These are phyloP conservation scores for Cyrtorhinus lividipennis DNA, from an alignment of 1,140 invertebrate genomes.

Conservation along the genomic window DNA sequence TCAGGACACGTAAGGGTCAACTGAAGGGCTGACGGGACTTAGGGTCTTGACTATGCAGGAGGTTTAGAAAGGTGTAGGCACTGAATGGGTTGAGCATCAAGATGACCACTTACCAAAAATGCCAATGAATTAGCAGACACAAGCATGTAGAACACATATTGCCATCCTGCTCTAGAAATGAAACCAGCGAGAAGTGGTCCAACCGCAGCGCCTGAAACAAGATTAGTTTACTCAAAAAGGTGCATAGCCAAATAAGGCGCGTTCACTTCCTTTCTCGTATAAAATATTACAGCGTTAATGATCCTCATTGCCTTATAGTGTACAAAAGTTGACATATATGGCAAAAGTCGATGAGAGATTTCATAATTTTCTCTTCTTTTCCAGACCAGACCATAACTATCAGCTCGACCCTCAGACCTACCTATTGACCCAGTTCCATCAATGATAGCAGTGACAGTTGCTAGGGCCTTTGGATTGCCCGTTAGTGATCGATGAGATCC, in stretches of 20 bases:
- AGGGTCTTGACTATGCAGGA: no score
- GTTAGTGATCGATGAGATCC: conserved; percentile 74
- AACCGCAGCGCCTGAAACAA: conserved; percentile 59
- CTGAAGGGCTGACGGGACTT: no score
- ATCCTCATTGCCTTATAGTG: not conserved
- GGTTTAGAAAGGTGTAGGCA: no score
- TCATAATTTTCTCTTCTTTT: not conserved
- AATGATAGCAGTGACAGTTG: conserved; percentile 92
- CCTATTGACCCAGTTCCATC: conserved; percentile 89
- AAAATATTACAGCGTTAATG: not conserved
- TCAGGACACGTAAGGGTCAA: no score
- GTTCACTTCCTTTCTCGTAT: no score
- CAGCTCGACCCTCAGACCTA: conserved; percentile 28
- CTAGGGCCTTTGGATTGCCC: conserved; percentile 75
- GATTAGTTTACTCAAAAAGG: no score
- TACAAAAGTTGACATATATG: not conserved
- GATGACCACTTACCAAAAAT: conserved; percentile 43
- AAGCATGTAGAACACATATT: conserved; percentile 83
- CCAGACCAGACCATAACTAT: not conserved
- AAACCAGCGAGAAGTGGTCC: conserved; percentile 82
- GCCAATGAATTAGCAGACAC: conserved; percentile 69
- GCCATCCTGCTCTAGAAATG: conserved; percentile 57
- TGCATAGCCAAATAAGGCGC: no score
- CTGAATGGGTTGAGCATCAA: no score
- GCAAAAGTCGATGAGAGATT: not conserved